phyloP scores from a whole-genome alignment of 2,113 vertebrate species.

The Lophochroa leadbeateri region DNA sequence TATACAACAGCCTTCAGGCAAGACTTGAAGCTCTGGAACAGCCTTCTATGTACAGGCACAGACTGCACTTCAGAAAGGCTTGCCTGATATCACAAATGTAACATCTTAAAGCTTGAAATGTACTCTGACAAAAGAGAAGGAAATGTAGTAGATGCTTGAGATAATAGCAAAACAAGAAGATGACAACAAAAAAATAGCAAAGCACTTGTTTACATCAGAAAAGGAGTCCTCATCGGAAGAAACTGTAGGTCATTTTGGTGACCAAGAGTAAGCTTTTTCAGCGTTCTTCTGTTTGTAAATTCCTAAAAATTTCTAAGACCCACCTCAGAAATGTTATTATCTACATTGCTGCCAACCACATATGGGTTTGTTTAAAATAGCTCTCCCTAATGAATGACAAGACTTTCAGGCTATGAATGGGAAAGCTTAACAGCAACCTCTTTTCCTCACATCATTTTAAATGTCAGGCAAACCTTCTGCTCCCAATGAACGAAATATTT shows the following conservation, averaged over 20 bases:
- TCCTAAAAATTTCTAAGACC: background rate
- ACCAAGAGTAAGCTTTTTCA: background rate
- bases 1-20: background rate
- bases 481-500: background rate
- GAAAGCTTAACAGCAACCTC: background rate
- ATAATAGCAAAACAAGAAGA: background rate
- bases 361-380: background rate
- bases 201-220: background rate
- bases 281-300: background rate
- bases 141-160: background rate
- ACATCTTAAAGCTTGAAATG: accelerated
- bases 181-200: background rate
- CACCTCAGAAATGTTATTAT: background rate
- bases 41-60: accelerated
- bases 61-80: background rate
- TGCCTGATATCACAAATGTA: background rate
- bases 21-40: background rate
- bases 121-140: background rate
- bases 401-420: background rate
- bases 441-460: background rate
- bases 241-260: background rate
- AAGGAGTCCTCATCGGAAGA: background rate
- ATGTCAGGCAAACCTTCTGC: background rate
- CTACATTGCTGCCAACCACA: background rate
- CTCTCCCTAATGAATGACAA: background rate